Conservation (phyloP, 2,797 vertebrate species). For the Etheostoma nigrum region DNA sequence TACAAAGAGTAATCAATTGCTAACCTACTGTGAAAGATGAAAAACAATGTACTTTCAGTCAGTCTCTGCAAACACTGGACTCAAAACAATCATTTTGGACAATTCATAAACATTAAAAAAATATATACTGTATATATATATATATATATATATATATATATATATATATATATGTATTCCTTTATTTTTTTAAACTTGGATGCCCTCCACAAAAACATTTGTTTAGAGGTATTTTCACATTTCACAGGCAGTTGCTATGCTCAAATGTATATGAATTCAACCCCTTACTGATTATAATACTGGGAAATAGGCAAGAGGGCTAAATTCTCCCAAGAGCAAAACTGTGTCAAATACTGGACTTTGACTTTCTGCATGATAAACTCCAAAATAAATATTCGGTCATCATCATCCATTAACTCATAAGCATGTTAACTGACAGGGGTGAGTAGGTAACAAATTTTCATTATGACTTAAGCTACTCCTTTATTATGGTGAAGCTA, state of each 20-base stretch:
- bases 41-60: background rate
- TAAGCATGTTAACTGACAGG: background rate
- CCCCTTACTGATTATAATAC: background rate
- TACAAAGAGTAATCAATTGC: background rate
- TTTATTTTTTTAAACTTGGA: background rate
- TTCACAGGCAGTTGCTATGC: background rate
- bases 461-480: background rate
- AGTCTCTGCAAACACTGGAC: background rate
- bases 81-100: background rate
- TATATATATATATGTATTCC: background rate
- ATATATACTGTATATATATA: too few relatives aligned
- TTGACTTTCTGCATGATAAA: conserved; percentile 13
- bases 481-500: conserved; percentile 9
- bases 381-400: conserved; percentile 49
- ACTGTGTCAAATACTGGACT: conserved; percentile 35
- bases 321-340: background rate
- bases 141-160: too few relatives aligned
- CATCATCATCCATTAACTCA: conserved; percentile 22
- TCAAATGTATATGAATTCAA: conserved; percentile 1
- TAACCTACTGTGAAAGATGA: background rate
- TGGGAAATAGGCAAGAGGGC: background rate
- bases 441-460: background rate
- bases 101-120: background rate
- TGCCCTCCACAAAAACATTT: background rate
- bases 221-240: background rate